Evolutionary conservation across 2,113 vertebrate genomes (phyloP).

Genomic region (Macrotus californicus): DNA sequence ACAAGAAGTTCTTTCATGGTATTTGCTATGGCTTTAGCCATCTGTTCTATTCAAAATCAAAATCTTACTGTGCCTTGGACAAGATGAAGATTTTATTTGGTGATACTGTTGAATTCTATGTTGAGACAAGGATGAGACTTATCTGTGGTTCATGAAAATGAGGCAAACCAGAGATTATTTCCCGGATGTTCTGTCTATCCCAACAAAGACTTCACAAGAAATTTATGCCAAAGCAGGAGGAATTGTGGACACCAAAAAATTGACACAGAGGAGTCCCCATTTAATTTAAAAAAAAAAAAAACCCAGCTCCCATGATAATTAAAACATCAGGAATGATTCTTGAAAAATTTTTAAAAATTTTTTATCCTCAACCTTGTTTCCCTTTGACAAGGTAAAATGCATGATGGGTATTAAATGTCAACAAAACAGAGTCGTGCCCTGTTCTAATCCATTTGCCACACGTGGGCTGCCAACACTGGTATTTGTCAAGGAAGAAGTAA

Average conservation of each 20-base stretch:
- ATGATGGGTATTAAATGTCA: background rate
- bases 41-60: slow-evolving; percentile 29
- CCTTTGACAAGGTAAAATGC: background rate
- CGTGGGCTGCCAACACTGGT: background rate
- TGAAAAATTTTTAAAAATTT: background rate
- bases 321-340: background rate
- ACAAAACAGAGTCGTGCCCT: background rate
- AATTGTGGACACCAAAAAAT: background rate
- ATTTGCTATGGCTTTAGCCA: background rate
- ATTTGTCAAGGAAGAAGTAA: background rate
- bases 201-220: background rate
- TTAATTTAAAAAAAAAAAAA: background rate
- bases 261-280: background rate
- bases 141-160: background rate
- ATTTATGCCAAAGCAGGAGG: background rate
- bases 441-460: background rate
- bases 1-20: background rate
- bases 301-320: background rate
- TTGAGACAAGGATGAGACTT: background rate
- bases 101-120: background rate
- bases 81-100: slow-evolving; percentile 3
- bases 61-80: background rate
- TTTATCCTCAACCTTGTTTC: background rate
- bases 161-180: background rate
- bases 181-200: background rate